Evolutionary conservation across 1,140 invertebrate species (phyloP).

Genomic region (Fragariocoptes setiger): DNA sequence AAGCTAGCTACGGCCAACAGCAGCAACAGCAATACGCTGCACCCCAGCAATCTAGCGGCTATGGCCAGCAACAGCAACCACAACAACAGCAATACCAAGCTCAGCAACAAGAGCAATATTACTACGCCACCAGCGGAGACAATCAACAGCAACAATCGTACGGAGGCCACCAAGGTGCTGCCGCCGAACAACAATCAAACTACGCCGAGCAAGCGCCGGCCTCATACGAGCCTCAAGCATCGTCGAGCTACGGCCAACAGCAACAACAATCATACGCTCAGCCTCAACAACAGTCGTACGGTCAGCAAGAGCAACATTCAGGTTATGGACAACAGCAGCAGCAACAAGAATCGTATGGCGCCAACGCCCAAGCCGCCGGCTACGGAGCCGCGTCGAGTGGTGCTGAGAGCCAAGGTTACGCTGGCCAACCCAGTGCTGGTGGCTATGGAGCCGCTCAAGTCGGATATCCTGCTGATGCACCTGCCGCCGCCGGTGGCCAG

Average conservation of each 20-base stretch:
- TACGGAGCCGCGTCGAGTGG: not conserved
- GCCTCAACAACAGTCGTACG: too few species aligned
- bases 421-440: not conserved
- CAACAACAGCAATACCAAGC: not conserved
- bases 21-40: not conserved
- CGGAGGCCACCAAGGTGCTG: not conserved
- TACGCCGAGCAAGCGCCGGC: too few species aligned
- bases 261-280: not conserved
- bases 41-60: not conserved
- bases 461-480: not conserved
- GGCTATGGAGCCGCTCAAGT: not conserved
- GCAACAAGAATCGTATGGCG: not conserved
- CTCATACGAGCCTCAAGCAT: too few species aligned
- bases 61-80: not conserved
- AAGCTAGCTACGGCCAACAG: not conserved
- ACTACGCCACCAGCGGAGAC: not conserved
- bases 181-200: not conserved
- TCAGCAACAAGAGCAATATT: not conserved
- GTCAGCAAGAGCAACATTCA: not conserved
- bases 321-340: not conserved
- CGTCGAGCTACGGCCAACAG: not conserved
- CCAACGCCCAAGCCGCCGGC: not conserved
- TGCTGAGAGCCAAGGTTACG: not conserved
- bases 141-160: not conserved
- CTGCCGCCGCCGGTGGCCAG: too few species aligned